Evolutionary conservation across 2,888 invertebrate species (phyloP).

Genomic region (Acanthococcus lagerstroemiae): DNA sequence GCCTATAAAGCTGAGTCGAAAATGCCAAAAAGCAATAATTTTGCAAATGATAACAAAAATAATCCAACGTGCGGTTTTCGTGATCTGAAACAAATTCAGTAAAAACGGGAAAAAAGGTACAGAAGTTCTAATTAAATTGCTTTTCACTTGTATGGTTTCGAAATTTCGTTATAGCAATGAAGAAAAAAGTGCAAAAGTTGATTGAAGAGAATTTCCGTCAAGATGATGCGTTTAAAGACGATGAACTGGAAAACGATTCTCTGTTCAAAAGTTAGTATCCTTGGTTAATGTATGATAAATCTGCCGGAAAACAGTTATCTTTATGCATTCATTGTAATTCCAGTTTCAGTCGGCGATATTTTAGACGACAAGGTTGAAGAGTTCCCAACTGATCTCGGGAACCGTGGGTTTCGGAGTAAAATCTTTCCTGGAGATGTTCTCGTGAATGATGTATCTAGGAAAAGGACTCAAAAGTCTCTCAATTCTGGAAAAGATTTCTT

Average conservation of each 20-base stretch:
- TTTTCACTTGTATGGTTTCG: background rate
- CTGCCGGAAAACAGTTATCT: background rate
- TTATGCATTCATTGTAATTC: background rate
- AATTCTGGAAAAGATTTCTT: conserved; percentile 27
- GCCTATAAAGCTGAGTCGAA: too few relatives aligned
- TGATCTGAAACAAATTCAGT: too few relatives aligned
- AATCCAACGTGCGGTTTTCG: too few relatives aligned
- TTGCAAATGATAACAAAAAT: too few relatives aligned
- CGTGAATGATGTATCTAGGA: conserved; percentile 3
- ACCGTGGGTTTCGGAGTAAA: too few relatives aligned
- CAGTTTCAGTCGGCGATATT: background rate
- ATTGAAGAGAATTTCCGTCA: conserved; percentile 6
- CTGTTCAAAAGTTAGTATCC: background rate
- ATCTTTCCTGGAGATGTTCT: background rate
- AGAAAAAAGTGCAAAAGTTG: conserved; percentile 3
- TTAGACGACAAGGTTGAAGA: background rate
- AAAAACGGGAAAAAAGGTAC: too few relatives aligned
- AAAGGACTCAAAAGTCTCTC: background rate
- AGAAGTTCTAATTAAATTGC: background rate
- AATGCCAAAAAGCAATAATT: too few relatives aligned
- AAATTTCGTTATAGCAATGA: background rate
- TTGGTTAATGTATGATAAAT: background rate
- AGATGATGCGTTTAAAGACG: conserved; percentile 2
- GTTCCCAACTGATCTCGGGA: too few relatives aligned
- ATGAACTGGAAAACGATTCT: conserved; percentile 7